phyloP scores from a whole-genome alignment of 2,888 invertebrate genomes.

The Campoplex capitator region DNA sequence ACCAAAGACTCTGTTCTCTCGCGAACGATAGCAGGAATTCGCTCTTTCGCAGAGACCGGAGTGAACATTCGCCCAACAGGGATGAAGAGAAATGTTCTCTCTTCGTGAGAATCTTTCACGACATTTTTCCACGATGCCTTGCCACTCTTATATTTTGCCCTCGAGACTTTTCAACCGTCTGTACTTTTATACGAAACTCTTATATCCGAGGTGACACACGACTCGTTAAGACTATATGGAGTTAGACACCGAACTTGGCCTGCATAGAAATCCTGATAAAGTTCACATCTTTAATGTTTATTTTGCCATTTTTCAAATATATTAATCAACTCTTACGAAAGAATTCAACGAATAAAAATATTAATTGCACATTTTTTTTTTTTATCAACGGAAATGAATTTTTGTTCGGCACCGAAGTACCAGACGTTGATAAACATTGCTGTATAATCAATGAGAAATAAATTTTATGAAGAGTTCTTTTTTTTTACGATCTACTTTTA shows the following conservation, averaged over 20 bases:
- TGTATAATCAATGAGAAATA: too few relatives aligned
- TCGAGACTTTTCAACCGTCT: conserved; percentile 27
- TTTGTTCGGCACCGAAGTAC: too few relatives aligned
- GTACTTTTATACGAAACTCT: conserved; percentile 7
- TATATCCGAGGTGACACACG: conserved; percentile 18
- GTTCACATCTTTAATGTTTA: background rate
- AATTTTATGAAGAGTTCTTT: too few relatives aligned
- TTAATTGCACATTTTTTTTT: too few relatives aligned
- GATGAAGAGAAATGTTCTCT: conserved; percentile 46
- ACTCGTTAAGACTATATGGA: conserved; percentile 19
- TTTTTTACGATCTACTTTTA: too few relatives aligned
- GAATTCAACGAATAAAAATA: too few relatives aligned
- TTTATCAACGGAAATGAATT: too few relatives aligned
- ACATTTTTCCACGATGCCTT: conserved; percentile 70
- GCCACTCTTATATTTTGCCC: background rate
- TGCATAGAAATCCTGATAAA: background rate
- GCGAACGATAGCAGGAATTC: conserved; percentile 61
- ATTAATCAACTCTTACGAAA: too few relatives aligned
- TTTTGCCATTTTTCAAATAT: background rate
- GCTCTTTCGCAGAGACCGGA: conserved; percentile 49
- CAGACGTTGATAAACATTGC: too few relatives aligned
- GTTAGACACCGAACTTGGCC: conserved; percentile 5
- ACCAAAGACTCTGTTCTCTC: background rate
- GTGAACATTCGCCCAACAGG: conserved; percentile 26
- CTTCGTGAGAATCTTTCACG: conserved; percentile 72